Evolutionary conservation across 2,888 invertebrate species (phyloP).

Genomic region (Ophioninae sp.): DNA sequence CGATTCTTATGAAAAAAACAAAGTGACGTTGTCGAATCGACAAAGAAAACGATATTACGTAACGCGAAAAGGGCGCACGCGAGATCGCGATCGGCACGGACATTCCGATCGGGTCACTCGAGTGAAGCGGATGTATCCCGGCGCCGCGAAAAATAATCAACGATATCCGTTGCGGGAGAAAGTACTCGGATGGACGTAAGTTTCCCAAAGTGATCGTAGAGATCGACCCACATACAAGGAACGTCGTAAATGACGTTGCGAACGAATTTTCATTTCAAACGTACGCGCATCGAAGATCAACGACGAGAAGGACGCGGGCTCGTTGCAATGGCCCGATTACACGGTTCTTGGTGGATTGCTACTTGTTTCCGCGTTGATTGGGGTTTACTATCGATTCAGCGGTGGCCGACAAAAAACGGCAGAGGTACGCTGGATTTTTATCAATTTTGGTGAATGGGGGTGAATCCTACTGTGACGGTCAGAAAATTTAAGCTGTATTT

Average conservation of each 20-base stretch:
- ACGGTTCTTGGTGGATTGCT: slow-evolving; percentile 88
- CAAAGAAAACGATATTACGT: slow-evolving; percentile 44
- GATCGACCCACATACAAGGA: background rate
- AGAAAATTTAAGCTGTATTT: too few relatives aligned
- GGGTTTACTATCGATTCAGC: slow-evolving; percentile 92
- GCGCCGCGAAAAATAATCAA: background rate
- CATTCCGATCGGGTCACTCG: slow-evolving; percentile 1
- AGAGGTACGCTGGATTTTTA: slow-evolving; percentile 52
- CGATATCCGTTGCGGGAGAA: background rate
- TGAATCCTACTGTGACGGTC: too few relatives aligned
- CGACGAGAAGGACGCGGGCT: slow-evolving; percentile 44
- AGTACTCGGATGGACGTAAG: slow-evolving; percentile 51
- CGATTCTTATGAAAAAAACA: slow-evolving; percentile 33
- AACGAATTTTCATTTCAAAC: background rate
- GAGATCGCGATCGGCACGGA: slow-evolving; percentile 6
- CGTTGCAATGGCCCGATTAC: slow-evolving; percentile 85
- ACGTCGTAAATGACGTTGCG: too few relatives aligned
- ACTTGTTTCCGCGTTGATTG: slow-evolving; percentile 88
- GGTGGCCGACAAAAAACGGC: slow-evolving; percentile 90
- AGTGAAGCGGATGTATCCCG: background rate
- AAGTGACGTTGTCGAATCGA: slow-evolving; percentile 29
- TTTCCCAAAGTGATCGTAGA: background rate
- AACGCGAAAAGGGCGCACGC: slow-evolving; percentile 40
- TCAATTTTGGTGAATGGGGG: too few relatives aligned
- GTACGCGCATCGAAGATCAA: background rate